Evolutionary conservation across 1,140 invertebrate genomes (phyloP), one percentile per base, ranked within the genome.

Genomic region (Pentalonia nigronervosa): DNA sequence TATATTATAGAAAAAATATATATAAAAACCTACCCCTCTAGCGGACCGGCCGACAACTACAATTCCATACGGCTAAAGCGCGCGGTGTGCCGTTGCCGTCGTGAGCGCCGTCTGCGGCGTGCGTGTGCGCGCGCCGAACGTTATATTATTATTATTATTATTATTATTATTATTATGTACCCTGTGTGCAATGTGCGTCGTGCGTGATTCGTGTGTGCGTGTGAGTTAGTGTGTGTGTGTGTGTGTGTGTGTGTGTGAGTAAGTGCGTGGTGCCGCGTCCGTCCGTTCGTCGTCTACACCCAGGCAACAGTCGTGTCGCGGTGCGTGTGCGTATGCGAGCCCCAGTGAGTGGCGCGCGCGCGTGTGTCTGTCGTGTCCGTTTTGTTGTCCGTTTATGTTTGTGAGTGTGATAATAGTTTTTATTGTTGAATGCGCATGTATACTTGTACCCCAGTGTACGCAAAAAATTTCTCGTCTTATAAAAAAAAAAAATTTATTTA

Each of bases 11-110:
- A 9, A 36, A 84, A 84, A 36, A 1, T 23, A 84, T 41, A 41
- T 4, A 48, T 45, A 20, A 47, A 91, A 92, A 92, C 81, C 91
- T 45, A 93, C 91, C 91, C 91, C 91, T 93, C 91, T 93, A 86
- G 91, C 91, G 91, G 91, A 93, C 91, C 91, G 47, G 91, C 91
- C 91, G 91, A 25, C 48, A 93, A 93, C 91, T 93, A 93, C 53
- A 9, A 47, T 20, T 83, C 7, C 3, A 30, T n/a, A 76, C 60
- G 36, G 83, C 41, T 45, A 30, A 30, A 67, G 56, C 89, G 67
- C 84, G 67, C 90, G 30, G 48, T 41, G 34, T 41, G 89, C 91
- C n/a, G 36, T 47, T 81, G 76, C 45, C 47, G 91, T 34, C 14
- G 48, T 9, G 67, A 84, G 48, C 91, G 91, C 60, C 90, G 45